phyloP scores from a whole-genome alignment of 2,797 vertebrate species.

The Sebastes taczanowskii region DNA sequence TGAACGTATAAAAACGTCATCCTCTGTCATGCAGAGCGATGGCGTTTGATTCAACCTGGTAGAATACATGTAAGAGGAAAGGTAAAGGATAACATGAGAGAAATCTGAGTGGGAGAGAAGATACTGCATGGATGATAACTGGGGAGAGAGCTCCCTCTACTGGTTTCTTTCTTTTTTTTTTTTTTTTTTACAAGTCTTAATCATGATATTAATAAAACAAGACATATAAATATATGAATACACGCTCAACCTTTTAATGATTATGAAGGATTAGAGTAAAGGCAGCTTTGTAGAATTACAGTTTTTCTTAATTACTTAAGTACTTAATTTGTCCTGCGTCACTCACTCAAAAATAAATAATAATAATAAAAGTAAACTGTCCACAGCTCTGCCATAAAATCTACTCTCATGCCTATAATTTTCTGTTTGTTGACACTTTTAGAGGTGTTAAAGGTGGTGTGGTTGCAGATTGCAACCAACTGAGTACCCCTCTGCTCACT shows the following conservation, averaged over 20 bases:
- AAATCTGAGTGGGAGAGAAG: not conserved
- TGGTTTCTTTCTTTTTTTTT: not conserved
- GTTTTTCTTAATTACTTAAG: not conserved
- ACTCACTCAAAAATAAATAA: not conserved
- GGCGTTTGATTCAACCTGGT: not conserved
- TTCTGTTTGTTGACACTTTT: not conserved
- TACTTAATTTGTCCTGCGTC: not conserved
- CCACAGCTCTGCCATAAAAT: not conserved
- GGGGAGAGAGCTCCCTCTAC: slow-evolving; percentile 34
- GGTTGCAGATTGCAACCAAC: no score
- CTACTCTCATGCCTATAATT: not conserved
- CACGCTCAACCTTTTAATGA: not conserved
- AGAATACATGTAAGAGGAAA: not conserved
- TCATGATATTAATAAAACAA: not conserved
- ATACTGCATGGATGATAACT: not conserved
- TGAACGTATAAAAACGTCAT: not conserved
- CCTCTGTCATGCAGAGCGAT: not conserved
- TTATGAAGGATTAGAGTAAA: not conserved
- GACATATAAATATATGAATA: not conserved
- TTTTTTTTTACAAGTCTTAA: no score
- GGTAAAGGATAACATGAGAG: not conserved
- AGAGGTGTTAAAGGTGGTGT: no score
- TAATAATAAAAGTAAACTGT: not conserved
- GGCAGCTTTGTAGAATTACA: not conserved
- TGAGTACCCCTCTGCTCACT: no score